These are phyloP conservation scores for Chaetodon trifascialis DNA, from an alignment of 2,113 vertebrate species.

Conservation along the genomic window DNA sequence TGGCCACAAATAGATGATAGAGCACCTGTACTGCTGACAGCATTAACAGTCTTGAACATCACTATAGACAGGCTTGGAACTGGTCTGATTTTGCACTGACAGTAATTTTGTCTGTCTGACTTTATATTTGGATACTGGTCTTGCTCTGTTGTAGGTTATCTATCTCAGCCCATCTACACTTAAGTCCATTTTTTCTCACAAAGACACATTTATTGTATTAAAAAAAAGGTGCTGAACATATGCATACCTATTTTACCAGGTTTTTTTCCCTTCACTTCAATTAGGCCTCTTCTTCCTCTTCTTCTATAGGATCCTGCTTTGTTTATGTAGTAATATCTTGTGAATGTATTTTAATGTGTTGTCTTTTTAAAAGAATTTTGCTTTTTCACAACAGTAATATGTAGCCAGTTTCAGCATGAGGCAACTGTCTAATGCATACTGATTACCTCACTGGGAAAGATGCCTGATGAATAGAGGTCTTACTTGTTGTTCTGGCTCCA, in stretches of 20 bases:
- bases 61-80: too few species aligned
- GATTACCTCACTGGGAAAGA: not conserved
- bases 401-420: not conserved
- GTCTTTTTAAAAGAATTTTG: too few species aligned
- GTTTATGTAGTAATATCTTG: too few species aligned
- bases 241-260: too few species aligned
- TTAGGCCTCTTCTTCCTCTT: not conserved
- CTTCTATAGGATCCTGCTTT: too few species aligned
- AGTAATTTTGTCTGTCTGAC: not conserved
- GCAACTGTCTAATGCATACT: not conserved
- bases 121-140: not conserved
- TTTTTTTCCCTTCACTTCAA: too few species aligned
- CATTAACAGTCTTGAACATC: not conserved
- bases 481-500: slow-evolving; percentile 99
- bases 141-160: not conserved
- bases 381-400: not conserved
- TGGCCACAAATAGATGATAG: not conserved
- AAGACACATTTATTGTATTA: not conserved
- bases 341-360: too few species aligned
- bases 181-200: not conserved
- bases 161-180: not conserved
- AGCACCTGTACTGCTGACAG: not conserved
- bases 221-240: too few species aligned
- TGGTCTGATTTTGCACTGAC: not conserved
- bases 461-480: slow-evolving; percentile 58